A percentile compares a stretch with the other conserved stretches of the same genome.
Conservation (phyloP, 2,888 invertebrate species). For the Seladonia tumulorum region DNA sequence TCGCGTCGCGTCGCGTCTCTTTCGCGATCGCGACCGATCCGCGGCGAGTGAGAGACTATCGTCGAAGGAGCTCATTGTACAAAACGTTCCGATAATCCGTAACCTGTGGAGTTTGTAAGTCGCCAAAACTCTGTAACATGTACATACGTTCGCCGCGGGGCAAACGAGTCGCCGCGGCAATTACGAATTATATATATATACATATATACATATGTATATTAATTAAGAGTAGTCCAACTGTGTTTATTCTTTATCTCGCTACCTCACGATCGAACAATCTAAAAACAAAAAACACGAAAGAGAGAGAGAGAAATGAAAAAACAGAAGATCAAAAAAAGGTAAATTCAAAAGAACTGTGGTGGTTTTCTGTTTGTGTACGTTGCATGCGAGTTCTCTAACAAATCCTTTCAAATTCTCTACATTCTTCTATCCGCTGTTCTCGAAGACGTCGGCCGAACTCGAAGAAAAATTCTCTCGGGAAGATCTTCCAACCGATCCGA, state of each 20-base stretch:
- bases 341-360: background rate
- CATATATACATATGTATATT: conserved; percentile 68
- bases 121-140: conserved; percentile 55
- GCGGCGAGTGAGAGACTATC: background rate
- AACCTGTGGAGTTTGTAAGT: conserved; percentile 54
- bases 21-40: background rate
- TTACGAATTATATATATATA: conserved; percentile 68
- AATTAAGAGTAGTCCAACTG: conserved; percentile 71
- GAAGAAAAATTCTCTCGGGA: background rate
- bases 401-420: background rate
- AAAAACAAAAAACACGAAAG: background rate
- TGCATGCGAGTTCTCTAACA: conserved; percentile 23
- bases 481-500: background rate
- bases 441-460: background rate
- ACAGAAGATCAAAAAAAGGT: background rate
- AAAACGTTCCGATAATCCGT: conserved; percentile 69
- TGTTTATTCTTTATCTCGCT: conserved; percentile 71
- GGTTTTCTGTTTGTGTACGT: background rate
- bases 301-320: background rate
- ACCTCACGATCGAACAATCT: background rate
- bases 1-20: background rate
- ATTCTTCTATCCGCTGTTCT: background rate
- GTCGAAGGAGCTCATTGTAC: conserved; percentile 71
- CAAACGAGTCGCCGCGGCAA: conserved; percentile 66
- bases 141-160: conserved; percentile 76